Percentiles rank a stretch among this genome's conserved stretches.
phyloP scores from a whole-genome alignment of 2,888 invertebrate genomes.

The Serrognathus titanus region DNA sequence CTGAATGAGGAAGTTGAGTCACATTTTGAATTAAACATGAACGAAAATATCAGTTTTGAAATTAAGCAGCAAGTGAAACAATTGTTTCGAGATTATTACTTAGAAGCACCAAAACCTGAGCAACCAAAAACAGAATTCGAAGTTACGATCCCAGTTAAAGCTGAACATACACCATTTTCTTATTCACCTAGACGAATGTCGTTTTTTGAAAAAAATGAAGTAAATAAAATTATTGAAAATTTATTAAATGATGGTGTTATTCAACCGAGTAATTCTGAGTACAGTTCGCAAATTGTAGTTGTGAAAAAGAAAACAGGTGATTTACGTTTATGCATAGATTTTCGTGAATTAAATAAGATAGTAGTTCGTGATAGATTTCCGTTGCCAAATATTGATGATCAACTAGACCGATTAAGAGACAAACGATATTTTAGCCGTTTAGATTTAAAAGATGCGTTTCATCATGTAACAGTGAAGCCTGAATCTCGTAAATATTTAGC shows the following conservation, averaged over 20 bases:
- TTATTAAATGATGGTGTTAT: conserved; percentile 7
- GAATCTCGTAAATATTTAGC: conserved; percentile 33
- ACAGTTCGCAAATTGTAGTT: conserved; percentile 24
- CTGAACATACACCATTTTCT: conserved; percentile 34
- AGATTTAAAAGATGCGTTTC: conserved; percentile 36
- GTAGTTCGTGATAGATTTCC: conserved; percentile 33
- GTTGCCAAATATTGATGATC: conserved; percentile 18
- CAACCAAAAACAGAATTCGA: too few species aligned
- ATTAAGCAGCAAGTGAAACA: conserved; percentile 26
- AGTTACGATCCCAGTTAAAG: conserved; percentile 3
- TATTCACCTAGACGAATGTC: conserved; percentile 26
- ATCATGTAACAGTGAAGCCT: conserved; percentile 33
- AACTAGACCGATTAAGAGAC: conserved; percentile 19
- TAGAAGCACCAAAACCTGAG: too few species aligned
- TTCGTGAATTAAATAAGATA: conserved; percentile 7
- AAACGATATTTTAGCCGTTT: conserved; percentile 34
- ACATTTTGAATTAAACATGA: neutral
- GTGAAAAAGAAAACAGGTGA: conserved; percentile 27
- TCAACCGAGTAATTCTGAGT: conserved; percentile 9
- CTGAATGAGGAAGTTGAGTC: too few species aligned
- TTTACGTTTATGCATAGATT: conserved; percentile 10
- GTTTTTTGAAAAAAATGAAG: conserved; percentile 31
- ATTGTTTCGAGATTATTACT: conserved; percentile 32
- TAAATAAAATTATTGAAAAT: neutral
- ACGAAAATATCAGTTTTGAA: conserved; percentile 5